Base-by-base conservation (phyloP, 2,888 invertebrate genomes). In the Rhorus exstirpatorius region DNA sequence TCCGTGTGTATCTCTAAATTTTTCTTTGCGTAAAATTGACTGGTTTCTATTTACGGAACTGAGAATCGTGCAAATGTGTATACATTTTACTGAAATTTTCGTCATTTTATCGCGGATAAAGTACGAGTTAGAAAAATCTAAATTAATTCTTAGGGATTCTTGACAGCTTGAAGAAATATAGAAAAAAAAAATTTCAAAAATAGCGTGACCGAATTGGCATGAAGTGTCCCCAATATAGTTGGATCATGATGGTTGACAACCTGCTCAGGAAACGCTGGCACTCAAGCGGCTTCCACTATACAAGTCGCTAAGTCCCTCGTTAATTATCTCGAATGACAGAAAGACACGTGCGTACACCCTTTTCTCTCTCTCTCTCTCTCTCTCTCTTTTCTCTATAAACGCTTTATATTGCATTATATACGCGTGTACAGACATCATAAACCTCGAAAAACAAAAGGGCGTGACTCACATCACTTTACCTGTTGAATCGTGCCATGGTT, bases 281-380 rank as follows among this genome's bases (percentile, higher is more conserved):
- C 61, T 21, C 44, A 44, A 41, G 46, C 17, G 49, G 46, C 26
- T 53, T 55, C 58, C 60, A 21, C 60, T 65, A 38, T 14, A 14
- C 14, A 26, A 78, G 80, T 81, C 68, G 68, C 67, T 74, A 63
- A 72, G 75, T 63, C 60, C 63, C 63, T 79, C 84, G 81, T 84
- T 84, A 79, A 84, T 84, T 84, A 77, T 74, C 60, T 38, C 76
- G 71, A 83, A 85, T 80, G 80, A 79, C 63, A 77, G 71, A 1
- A 67, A 49, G 72, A 77, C 67, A 79, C 77, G 71, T 58, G 63
- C 60, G 35, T 60, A 60, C 58, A 60, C 58, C 38, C 55, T 60
- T 65, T 63, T 17, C 67, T 44, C 71, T 24, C 14, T 53, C 53
- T 44, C 53, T 55, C 21, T 65, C 35, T 17, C 3, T 8, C 17